Percentiles rank a stretch among this genome's conserved stretches.
phyloP scores from a whole-genome alignment of 1,140 invertebrate genomes.

The Tyrophagus putrescentiae region DNA sequence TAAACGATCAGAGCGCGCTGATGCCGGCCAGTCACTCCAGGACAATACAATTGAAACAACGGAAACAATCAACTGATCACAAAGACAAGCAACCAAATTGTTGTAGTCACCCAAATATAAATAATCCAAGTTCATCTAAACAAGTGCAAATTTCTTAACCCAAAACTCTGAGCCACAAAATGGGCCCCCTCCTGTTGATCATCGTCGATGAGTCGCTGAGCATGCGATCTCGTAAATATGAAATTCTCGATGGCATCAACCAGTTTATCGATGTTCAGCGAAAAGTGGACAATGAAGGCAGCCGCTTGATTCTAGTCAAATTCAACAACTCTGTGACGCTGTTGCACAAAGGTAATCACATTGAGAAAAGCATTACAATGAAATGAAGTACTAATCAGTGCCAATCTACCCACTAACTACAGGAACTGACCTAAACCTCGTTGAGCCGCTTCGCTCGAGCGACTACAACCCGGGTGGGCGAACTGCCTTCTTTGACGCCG shows the following conservation, averaged over 20 bases:
- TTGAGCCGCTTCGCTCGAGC: not conserved
- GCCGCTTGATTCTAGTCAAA: conserved; percentile 6
- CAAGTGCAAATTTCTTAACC: no score
- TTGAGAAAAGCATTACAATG: not conserved
- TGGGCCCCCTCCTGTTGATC: conserved; percentile 5
- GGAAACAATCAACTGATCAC: no score
- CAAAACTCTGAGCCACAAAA: not conserved
- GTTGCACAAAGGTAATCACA: conserved; percentile 7
- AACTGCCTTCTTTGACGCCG: conserved; percentile 15
- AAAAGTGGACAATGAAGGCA: not conserved
- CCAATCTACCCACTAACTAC: not conserved
- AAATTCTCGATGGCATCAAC: conserved; percentile 16
- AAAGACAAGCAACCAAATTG: no score
- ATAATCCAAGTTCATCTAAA: no score
- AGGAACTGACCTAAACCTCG: not conserved
- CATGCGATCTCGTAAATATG: not conserved
- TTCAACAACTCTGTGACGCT: conserved; percentile 12
- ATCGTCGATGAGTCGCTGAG: conserved; percentile 18
- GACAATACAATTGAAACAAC: no score
- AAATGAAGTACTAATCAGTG: not conserved
- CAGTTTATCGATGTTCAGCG: conserved; percentile 8
- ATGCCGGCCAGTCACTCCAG: no score
- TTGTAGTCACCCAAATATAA: no score
- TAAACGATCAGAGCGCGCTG: not conserved
- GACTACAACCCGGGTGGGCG: conserved; percentile 7